Evolutionary conservation across 2,797 vertebrate species (phyloP).

Genomic region (Hephaestus fuliginosus): DNA sequence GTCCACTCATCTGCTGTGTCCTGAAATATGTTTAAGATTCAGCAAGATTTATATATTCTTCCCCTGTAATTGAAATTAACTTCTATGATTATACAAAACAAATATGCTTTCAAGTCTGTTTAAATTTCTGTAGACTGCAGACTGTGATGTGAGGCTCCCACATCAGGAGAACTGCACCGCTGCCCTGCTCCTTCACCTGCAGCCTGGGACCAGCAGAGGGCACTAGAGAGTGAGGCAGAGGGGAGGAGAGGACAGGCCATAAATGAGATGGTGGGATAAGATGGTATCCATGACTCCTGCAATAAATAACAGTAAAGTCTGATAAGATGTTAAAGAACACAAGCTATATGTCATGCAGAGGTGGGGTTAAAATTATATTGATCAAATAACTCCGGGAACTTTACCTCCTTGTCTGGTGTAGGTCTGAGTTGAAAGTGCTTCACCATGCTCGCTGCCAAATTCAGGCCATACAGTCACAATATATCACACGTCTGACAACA

Average conservation of each 20-base stretch:
- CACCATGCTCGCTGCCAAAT: neutral
- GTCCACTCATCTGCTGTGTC: neutral
- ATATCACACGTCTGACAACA: slow-evolving; percentile 41
- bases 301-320: neutral
- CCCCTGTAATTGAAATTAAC: too few species aligned
- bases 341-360: neutral
- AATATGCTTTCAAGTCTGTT: neutral
- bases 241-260: neutral
- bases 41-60: too few species aligned
- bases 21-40: neutral
- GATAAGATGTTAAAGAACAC: neutral
- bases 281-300: neutral
- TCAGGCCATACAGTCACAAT: slow-evolving; percentile 34
- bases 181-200: slow-evolving; percentile 17
- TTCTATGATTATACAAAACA: neutral
- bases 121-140: neutral
- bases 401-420: slow-evolving; percentile 57
- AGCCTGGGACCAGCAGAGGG: slow-evolving; percentile 49
- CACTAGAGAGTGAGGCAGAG: slow-evolving; percentile 16
- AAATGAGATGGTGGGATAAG: neutral
- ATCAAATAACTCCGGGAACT: neutral
- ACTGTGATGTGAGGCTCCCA: slow-evolving; percentile 19
- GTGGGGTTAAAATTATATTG: neutral
- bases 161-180: neutral
- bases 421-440: slow-evolving; percentile 3